These are phyloP conservation scores for Tenthredo distinguenda DNA, from an alignment of 2,888 invertebrate species.

Conservation along the genomic window DNA sequence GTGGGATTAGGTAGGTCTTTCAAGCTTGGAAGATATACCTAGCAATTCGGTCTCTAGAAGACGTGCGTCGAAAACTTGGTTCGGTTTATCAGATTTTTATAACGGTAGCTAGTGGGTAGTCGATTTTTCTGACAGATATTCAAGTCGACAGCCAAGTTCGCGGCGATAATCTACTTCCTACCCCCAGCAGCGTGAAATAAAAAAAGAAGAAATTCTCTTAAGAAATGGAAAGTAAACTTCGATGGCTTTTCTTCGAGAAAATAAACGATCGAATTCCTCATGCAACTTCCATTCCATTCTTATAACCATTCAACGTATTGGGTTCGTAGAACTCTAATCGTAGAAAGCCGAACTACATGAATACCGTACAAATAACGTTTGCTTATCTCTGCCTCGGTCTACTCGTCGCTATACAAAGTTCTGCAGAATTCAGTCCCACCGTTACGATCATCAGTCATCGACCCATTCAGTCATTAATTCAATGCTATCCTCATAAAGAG, in stretches of 20 bases:
- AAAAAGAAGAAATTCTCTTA: neutral
- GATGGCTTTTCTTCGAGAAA: neutral
- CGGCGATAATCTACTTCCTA: conserved; percentile 1
- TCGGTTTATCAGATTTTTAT: conserved; percentile 1
- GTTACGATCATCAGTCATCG: neutral
- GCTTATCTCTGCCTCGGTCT: neutral
- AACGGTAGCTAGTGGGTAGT: neutral
- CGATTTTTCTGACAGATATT: neutral
- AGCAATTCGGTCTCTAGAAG: neutral
- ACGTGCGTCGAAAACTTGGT: neutral
- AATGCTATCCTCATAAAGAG: neutral
- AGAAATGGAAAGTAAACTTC: neutral
- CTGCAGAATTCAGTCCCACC: neutral
- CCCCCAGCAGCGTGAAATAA: neutral
- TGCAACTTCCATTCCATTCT: neutral
- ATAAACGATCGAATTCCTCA: neutral
- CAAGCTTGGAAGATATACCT: neutral
- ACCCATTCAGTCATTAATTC: neutral
- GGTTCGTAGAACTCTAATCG: neutral
- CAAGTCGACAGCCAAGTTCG: neutral
- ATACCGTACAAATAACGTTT: neutral
- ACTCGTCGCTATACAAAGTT: neutral
- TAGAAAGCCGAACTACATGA: neutral
- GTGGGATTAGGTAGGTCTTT: neutral
- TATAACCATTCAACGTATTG: neutral